phyloP scores from a whole-genome alignment of 1,140 invertebrate species.

The Drepana arcuata region DNA sequence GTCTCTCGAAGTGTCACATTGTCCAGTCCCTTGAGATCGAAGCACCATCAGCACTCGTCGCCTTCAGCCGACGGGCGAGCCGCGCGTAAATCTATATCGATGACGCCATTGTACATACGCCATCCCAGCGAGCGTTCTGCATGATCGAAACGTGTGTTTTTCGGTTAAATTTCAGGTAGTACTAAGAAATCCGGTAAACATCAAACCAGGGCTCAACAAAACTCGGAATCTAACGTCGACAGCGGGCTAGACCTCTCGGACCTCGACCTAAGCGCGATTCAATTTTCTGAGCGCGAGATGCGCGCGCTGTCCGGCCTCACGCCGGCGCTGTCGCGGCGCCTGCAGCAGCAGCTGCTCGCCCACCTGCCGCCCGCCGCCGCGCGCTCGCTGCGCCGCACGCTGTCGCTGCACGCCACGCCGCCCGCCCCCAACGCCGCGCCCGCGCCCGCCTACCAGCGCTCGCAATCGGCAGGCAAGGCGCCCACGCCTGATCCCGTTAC shows the following conservation, averaged over 20 bases:
- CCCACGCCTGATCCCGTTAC: constrained; percentile 2
- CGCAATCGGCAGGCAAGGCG: constrained; percentile 1
- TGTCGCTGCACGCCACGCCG: constrained; percentile 69
- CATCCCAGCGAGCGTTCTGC: constrained; percentile 62
- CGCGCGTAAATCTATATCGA: background rate
- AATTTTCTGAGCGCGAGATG: constrained; percentile 77
- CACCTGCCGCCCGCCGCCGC: constrained; percentile 76
- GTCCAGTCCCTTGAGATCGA: too few relatives aligned
- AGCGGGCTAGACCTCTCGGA: constrained; percentile 76
- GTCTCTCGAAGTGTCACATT: too few relatives aligned
- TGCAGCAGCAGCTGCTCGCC: constrained; percentile 76
- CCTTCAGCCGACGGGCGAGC: too few relatives aligned
- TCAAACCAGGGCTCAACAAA: constrained; percentile 15
- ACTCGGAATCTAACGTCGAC: constrained; percentile 12
- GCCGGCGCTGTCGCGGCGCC: constrained; percentile 75
- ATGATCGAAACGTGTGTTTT: constrained; percentile 72
- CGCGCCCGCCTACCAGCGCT: constrained; percentile 8
- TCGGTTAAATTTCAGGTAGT: constrained; percentile 65
- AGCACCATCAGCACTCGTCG: too few relatives aligned
- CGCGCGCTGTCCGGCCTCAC: constrained; percentile 77
- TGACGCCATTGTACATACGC: constrained; percentile 51
- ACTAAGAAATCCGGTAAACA: constrained; percentile 51
- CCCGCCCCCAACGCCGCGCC: too few relatives aligned
- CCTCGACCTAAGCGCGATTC: constrained; percentile 75
- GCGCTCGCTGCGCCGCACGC: constrained; percentile 73